Conservation (phyloP, 2,888 invertebrate genomes). For the Apamea sordens region DNA sequence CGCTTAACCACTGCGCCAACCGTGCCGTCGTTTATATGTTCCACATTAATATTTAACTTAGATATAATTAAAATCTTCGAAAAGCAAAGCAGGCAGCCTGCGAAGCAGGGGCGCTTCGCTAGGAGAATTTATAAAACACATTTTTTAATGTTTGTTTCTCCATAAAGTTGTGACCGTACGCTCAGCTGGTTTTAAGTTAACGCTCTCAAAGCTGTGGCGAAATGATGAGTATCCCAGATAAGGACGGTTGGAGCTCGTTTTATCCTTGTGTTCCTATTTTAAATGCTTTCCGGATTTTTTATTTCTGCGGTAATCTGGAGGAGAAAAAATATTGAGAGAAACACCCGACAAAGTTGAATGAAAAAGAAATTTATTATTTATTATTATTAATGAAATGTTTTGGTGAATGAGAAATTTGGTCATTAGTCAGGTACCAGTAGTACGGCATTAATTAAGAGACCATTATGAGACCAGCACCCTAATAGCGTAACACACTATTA, state of each 20-base stretch:
- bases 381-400: not conserved
- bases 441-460: not conserved
- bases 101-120: not conserved
- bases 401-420: not conserved
- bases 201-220: slow-evolving; percentile 50
- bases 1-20: no score
- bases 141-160: slow-evolving; percentile 19
- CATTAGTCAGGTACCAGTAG: not conserved
- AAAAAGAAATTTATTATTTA: not conserved
- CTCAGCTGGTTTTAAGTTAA: slow-evolving; percentile 56
- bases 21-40: no score
- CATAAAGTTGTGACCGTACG: slow-evolving; percentile 41
- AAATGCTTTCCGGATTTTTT: slow-evolving; percentile 44
- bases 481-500: no score
- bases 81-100: no score
- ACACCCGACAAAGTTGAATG: not conserved
- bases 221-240: slow-evolving; percentile 61
- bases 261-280: slow-evolving; percentile 53
- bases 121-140: not conserved
- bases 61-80: no score
- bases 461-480: no score
- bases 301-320: slow-evolving; percentile 27
- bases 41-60: no score
- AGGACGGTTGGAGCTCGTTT: slow-evolving; percentile 47
- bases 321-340: slow-evolving; percentile 27